phyloP scores from a whole-genome alignment of 2,113 vertebrate genomes.

The Eudyptes chrysolophus region DNA sequence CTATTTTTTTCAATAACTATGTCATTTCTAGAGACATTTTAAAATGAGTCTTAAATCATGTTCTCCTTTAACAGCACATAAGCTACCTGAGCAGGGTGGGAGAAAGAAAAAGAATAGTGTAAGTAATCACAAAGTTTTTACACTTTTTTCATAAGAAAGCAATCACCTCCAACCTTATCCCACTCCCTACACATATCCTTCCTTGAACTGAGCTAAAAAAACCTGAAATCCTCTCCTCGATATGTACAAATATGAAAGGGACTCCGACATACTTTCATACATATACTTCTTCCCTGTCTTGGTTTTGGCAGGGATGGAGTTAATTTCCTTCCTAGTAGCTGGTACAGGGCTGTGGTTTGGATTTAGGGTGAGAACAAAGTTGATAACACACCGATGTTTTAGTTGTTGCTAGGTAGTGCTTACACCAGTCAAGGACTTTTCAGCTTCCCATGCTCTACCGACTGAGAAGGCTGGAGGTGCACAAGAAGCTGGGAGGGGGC shows the following conservation, averaged over 20 bases:
- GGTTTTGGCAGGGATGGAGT: no score
- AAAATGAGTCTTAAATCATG: slow-evolving; percentile 38
- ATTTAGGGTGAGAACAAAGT: no score
- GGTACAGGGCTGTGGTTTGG: no score
- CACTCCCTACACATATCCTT: fast-evolving
- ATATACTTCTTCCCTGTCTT: background rate
- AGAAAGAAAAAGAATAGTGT: background rate
- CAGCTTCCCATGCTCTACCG: no score
- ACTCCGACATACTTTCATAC: fast-evolving
- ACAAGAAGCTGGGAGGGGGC: no score
- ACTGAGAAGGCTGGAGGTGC: no score
- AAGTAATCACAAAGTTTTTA: background rate
- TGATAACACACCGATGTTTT: no score
- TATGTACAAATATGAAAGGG: background rate
- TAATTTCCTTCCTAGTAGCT: no score
- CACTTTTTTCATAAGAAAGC: background rate
- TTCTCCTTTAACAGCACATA: slow-evolving; percentile 1
- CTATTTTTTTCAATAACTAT: slow-evolving; percentile 28
- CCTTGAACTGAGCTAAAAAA: background rate
- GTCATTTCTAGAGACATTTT: slow-evolving; percentile 39
- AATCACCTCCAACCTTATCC: fast-evolving
- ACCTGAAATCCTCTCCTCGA: background rate
- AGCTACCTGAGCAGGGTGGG: background rate
- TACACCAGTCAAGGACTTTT: no score
- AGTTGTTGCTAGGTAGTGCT: no score